Percentiles rank a stretch among this genome's conserved stretches.
Conservation (phyloP, 2,113 vertebrate species). For the Engraulis encrasicolus region DNA sequence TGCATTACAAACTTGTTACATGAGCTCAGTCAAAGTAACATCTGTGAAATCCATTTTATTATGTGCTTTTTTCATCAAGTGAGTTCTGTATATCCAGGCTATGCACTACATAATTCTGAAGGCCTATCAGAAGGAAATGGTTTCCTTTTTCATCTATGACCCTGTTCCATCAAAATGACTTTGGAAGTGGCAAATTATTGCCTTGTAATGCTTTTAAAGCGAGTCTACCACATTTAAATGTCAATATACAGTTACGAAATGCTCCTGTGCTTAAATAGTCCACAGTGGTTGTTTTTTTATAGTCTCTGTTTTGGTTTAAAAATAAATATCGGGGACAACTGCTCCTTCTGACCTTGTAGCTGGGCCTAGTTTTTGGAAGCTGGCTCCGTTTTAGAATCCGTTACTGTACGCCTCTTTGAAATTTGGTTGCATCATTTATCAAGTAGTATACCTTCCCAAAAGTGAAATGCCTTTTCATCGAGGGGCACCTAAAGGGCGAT, state of each 20-base stretch:
- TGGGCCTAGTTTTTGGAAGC: slow-evolving; percentile 1
- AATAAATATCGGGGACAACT: not conserved
- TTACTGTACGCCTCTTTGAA: not conserved
- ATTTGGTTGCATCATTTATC: not conserved
- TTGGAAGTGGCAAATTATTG: not conserved
- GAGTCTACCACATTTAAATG: not conserved
- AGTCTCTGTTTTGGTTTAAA: not conserved
- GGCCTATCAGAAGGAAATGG: no score
- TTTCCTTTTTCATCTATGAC: no score
- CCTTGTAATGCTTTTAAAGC: not conserved
- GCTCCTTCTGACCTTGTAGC: not conserved
- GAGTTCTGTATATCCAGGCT: no score
- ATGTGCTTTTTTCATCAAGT: no score
- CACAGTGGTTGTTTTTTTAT: not conserved
- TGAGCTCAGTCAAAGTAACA: no score
- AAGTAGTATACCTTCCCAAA: not conserved
- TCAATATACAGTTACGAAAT: no score
- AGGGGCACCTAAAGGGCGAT: not conserved
- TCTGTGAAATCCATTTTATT: no score
- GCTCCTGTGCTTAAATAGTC: not conserved
- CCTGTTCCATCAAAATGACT: not conserved
- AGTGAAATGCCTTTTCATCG: not conserved
- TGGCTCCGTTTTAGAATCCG: not conserved
- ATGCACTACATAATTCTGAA: not conserved
- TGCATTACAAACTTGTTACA: no score